phyloP scores from a whole-genome alignment of 2,888 invertebrate genomes.

The Endomychus coccineus region DNA sequence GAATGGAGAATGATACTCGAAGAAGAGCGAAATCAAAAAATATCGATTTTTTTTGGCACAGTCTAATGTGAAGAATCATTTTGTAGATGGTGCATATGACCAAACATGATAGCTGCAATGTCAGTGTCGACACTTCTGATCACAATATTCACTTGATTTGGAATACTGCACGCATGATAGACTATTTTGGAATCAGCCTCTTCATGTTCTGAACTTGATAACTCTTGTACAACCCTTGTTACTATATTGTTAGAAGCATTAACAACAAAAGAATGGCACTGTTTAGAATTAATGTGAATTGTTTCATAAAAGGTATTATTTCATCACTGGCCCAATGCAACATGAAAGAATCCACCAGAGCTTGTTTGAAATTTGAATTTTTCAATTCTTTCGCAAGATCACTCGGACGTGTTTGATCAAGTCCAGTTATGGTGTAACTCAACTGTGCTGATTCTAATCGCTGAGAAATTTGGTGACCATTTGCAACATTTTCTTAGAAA shows the following conservation, averaged over 20 bases:
- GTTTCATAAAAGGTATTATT: conserved; percentile 21
- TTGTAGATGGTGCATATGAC: conserved; percentile 17
- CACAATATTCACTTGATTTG: conserved; percentile 11
- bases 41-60: no score
- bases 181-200: conserved; percentile 7
- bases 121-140: conserved; percentile 18
- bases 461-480: conserved; percentile 8
- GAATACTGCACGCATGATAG: conserved; percentile 6
- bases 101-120: conserved; percentile 18
- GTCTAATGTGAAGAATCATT: no score
- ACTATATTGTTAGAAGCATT: conserved; percentile 3
- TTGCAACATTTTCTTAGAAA: conserved; percentile 21
- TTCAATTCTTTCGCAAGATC: conserved; percentile 23
- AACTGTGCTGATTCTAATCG: conserved; percentile 13
- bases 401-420: conserved; percentile 17
- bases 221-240: conserved; percentile 5
- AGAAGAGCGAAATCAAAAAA: no score
- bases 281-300: conserved; percentile 13
- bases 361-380: conserved; percentile 23
- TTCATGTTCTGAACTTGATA: conserved; percentile 9
- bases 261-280: conserved; percentile 8
- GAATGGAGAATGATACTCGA: no score
- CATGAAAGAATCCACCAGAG: conserved; percentile 22
- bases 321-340: conserved; percentile 20
- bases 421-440: conserved; percentile 20